Evolutionary conservation across 2,113 vertebrate genomes (phyloP).

Genomic region (Stegostoma tigrinum): DNA sequence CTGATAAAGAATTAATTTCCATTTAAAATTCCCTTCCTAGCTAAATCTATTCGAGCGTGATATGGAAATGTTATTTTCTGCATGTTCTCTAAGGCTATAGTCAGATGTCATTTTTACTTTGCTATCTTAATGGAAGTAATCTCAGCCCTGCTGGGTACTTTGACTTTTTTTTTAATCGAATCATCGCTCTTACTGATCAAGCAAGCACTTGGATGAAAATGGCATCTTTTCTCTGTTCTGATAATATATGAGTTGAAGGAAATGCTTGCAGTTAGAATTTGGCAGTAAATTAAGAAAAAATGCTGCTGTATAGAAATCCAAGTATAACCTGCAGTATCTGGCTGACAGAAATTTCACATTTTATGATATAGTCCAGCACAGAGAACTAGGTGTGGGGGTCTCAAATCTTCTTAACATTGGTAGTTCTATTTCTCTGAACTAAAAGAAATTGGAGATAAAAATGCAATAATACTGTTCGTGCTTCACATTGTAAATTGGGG

Average conservation of each 20-base stretch:
- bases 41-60: constrained; percentile 48
- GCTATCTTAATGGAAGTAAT: constrained; percentile 47
- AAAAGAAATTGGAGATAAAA: not conserved
- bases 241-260: constrained; percentile 41
- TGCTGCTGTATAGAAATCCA: constrained; percentile 21
- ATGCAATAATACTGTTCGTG: not conserved
- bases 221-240: constrained; percentile 44
- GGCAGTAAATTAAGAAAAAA: constrained; percentile 22
- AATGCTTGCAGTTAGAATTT: constrained; percentile 39
- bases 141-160: constrained; percentile 44
- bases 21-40: constrained; percentile 48
- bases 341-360: not conserved
- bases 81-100: constrained; percentile 48
- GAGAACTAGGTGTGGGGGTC: not conserved
- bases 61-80: constrained; percentile 49
- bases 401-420: not conserved
- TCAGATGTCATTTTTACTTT: constrained; percentile 47
- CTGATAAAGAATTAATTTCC: constrained; percentile 51
- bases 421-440: not conserved
- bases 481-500: not conserved
- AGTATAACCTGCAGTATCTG: not conserved
- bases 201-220: constrained; percentile 47
- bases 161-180: constrained; percentile 49
- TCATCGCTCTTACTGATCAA: constrained; percentile 45
- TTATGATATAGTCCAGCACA: not conserved